phyloP scores from a whole-genome alignment of 1,140 invertebrate genomes.

The Antheraea mylitta region DNA sequence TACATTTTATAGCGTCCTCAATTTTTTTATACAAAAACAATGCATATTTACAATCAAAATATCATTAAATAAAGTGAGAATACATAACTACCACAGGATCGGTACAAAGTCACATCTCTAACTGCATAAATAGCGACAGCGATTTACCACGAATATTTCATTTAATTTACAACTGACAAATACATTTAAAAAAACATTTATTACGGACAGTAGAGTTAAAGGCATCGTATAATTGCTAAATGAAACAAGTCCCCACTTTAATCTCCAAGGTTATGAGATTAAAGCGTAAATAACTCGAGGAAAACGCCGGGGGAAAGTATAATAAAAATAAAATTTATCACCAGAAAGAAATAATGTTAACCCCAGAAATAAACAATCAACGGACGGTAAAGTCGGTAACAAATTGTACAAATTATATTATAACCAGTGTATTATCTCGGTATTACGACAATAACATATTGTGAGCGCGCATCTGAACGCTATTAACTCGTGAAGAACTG shows the following conservation, averaged over 20 bases:
- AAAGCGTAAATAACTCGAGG: conserved; percentile 7
- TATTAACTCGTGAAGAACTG: conserved; percentile 50
- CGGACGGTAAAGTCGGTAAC: conserved; percentile 36
- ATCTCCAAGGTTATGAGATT: conserved; percentile 12
- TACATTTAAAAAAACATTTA: background rate
- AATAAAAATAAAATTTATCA: conserved; percentile 11
- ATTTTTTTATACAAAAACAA: background rate
- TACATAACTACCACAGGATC: background rate
- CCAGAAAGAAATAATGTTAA: background rate
- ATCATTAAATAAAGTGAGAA: background rate
- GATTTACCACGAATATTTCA: background rate
- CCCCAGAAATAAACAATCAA: conserved; percentile 41
- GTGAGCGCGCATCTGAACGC: conserved; percentile 40
- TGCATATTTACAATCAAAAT: background rate
- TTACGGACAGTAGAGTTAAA: conserved; percentile 6
- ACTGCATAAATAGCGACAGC: background rate
- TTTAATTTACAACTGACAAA: background rate
- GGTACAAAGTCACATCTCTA: background rate
- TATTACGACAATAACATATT: conserved; percentile 62
- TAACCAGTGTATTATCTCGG: conserved; percentile 53
- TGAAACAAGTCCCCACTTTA: conserved; percentile 5
- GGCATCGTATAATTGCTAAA: background rate
- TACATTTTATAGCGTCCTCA: background rate
- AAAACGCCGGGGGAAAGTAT: background rate
- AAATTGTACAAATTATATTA: conserved; percentile 54